Evolutionary conservation across 1,140 invertebrate species (phyloP), one percentile per base, ranked within the genome.

Genomic region (Helicoverpa zea): DNA sequence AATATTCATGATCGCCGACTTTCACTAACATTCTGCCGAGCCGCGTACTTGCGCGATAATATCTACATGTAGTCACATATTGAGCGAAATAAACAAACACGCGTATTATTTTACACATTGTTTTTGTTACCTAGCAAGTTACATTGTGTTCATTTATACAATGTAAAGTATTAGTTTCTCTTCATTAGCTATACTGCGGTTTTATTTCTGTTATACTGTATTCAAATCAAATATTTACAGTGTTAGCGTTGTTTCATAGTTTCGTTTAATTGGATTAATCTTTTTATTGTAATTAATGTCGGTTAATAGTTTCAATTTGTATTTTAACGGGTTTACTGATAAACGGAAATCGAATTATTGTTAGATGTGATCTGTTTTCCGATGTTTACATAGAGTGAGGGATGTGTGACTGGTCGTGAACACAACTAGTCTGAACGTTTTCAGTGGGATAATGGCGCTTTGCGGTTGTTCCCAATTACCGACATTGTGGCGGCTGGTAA

Each of bases 401-500:
- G 11, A 49, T 35, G 29, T 35, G 13, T 14, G 30, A 66, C 10
- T 18, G 35, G 14, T 47, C n/a, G 3, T 43, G 5, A 16, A 10
- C 61, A 43, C 52, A 10, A 18, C 5, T 23, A 54, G 68, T 54
- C 16, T 23, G 35, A 52, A 52, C 47, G 49, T 54, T 52, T 54
- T 29, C 16, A 66, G 49, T 13, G 13, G 63, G 23, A 73, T 73
- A 56, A 58, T 56, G 30, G 51, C n/a, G 51, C 14, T 54, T n/a
- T 73, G 52, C 16, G 70, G 70, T 43, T 2, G 23, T 3, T 52
- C 2, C 70, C 70, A 73, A 73, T 58, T 58, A 73, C 70, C 54
- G 54, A 12, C 68, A 14, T 72, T 52, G 70, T 49, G 64, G 70
- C 47, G 52, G 29, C 70, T 52, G 18, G 49, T 73, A 73, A 58